Base-by-base conservation (phyloP, 2,113 vertebrate genomes). In the Pontoporia blainvillei region DNA sequence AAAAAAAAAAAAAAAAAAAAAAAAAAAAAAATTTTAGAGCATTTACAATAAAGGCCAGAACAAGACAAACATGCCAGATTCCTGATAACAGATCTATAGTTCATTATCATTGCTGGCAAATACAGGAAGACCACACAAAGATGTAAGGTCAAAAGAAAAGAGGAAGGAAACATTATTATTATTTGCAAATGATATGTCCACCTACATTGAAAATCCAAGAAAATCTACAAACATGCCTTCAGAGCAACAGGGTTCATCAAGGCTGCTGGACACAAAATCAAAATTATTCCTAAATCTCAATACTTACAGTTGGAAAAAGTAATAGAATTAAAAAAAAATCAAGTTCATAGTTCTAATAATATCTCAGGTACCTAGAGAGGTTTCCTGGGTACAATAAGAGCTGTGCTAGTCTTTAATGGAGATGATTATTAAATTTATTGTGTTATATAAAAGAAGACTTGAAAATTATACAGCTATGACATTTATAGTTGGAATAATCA, bases 261-360 rank as follows among this genome's bases (percentile, higher is more conserved):
- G 52, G 20, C 25, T 76, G 14, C 29, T 91, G 44, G 54, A 31
- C 31, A 52, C 12, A 73, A 49, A 83, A 57, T 90, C 18, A 84
- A 95, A 81, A 73, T 82, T 27, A 82, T 71, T 46, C 13, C 59
- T 27, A 81, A 81, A 29, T 86, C 13, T 57, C 46, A 57, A 57
- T 8, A 61, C 34, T 46, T 87, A 46, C 20, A 46, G 20, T 81
- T 36, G 29, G 29, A 79, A 57, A 87, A 91, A 64, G 41, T 34
- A 54, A 87, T 46, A 73, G 12, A 82, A 57, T 66, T 66, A 4
- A 49, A 49, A 49, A 49, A 49, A 49, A 92, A 54, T 88, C 18
- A 64, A 87, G 86, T 64, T 72, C 14, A 15, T 73, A 57, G 18
- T 66, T 61, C 29, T 86, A 79, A 57, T 34, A 67, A 82, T 5